These are phyloP conservation scores for Cabera pusaria DNA, from an alignment of 2,888 invertebrate species.

Conservation along the genomic window DNA sequence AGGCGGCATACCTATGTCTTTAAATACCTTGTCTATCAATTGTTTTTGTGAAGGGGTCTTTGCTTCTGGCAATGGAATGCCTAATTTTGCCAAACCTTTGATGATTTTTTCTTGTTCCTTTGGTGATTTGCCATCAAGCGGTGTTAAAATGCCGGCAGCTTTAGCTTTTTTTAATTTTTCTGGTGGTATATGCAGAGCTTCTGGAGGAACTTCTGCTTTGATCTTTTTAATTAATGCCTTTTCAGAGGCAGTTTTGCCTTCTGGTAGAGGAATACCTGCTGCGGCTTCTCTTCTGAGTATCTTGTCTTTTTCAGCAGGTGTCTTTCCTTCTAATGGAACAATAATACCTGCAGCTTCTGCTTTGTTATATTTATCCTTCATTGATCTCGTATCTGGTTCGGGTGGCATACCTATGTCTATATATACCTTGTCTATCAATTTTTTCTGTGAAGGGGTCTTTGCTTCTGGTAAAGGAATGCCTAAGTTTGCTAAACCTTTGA, in stretches of 20 bases:
- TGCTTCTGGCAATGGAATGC: slow-evolving; percentile 39
- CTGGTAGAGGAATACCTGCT: slow-evolving; percentile 36
- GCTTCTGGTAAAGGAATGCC: too few relatives aligned
- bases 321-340: slow-evolving; percentile 31
- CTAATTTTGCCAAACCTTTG: slow-evolving; percentile 30
- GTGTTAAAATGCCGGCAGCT: slow-evolving; percentile 38
- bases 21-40: slow-evolving; percentile 34
- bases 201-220: slow-evolving; percentile 14
- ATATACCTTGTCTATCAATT: too few relatives aligned
- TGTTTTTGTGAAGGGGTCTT: slow-evolving; percentile 38
- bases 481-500: too few relatives aligned
- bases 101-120: slow-evolving; percentile 38
- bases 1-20: slow-evolving; percentile 13
- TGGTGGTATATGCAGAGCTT: slow-evolving; percentile 27
- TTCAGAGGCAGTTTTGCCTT: slow-evolving; percentile 40
- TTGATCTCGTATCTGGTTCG: slow-evolving; percentile 23
- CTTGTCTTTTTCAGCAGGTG: slow-evolving; percentile 33
- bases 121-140: slow-evolving; percentile 36
- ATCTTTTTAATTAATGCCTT: slow-evolving; percentile 35
- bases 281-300: slow-evolving; percentile 34
- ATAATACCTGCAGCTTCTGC: slow-evolving; percentile 28
- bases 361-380: slow-evolving; percentile 31
- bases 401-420: too few relatives aligned
- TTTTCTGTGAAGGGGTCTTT: too few relatives aligned
- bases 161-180: slow-evolving; percentile 36